phyloP scores from a whole-genome alignment of 2,797 vertebrate species.

The Falco concolor region DNA sequence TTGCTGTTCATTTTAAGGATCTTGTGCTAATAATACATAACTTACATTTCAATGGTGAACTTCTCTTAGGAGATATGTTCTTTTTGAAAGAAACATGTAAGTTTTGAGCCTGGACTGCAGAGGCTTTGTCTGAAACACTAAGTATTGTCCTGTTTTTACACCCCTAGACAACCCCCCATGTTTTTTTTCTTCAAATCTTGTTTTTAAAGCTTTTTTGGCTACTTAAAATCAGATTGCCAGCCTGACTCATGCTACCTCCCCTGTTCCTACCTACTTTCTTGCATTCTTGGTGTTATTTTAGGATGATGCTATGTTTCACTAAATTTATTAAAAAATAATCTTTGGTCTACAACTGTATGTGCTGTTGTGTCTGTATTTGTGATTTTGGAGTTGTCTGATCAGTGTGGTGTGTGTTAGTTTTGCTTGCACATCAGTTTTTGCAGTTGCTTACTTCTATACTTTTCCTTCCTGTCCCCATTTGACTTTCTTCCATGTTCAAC shows the following conservation, averaged over 20 bases:
- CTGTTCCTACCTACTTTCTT: not conserved
- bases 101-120: not conserved
- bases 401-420: not conserved
- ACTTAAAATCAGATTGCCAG: not conserved
- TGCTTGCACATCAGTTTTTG: not conserved
- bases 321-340: not conserved
- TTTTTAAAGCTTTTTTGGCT: not conserved
- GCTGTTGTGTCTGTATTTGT: not conserved
- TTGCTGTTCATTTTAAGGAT: not conserved
- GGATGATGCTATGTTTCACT: not conserved
- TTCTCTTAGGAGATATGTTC: not conserved
- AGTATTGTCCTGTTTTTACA: not conserved
- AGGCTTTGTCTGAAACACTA: not conserved
- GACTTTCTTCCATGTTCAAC: not conserved
- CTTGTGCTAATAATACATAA: not conserved
- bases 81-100: not conserved
- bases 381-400: not conserved
- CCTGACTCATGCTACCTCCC: not conserved
- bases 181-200: not conserved
- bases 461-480: rapidly evolving
- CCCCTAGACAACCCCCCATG: rapidly evolving
- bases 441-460: not conserved
- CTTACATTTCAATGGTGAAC: not conserved
- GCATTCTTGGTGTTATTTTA: not conserved
- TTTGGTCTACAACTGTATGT: not conserved